A percentile compares a stretch with the other conserved stretches of the same genome.
phyloP scores from a whole-genome alignment of 2,888 invertebrate species.

The Urechis unicinctus region DNA sequence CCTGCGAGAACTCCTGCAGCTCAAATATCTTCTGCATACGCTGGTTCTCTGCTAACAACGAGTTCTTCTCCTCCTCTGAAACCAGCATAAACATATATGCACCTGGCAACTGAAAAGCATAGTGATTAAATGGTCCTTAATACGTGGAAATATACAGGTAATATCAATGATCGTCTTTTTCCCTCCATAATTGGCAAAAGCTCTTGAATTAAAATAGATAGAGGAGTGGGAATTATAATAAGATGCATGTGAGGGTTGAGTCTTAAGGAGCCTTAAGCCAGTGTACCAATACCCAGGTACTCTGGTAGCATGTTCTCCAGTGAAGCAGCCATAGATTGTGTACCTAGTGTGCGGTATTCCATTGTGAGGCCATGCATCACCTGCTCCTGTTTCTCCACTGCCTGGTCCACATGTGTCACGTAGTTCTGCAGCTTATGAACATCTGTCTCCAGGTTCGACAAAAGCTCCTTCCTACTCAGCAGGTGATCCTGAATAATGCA shows the following conservation, averaged over 20 bases:
- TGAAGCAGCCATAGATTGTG: too few relatives aligned
- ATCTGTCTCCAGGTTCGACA: not conserved
- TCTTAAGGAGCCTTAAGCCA: too few relatives aligned
- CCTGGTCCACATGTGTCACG: not conserved
- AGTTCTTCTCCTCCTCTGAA: not conserved
- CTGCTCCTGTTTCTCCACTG: not conserved
- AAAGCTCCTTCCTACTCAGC: not conserved
- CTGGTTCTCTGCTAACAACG: not conserved
- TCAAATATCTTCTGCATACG: not conserved
- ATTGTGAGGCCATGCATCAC: too few relatives aligned
- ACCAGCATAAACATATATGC: too few relatives aligned
- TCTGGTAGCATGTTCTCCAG: too few relatives aligned
- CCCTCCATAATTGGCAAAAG: too few relatives aligned
- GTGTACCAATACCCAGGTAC: too few relatives aligned
- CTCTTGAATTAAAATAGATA: not conserved
- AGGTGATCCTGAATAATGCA: not conserved
- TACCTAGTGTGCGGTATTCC: too few relatives aligned
- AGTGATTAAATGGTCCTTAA: too few relatives aligned
- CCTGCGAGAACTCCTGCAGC: not conserved
- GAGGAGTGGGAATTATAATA: not conserved
- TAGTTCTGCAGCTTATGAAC: not conserved
- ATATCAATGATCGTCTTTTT: too few relatives aligned
- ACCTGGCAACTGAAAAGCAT: not conserved
- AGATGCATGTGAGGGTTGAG: too few relatives aligned
- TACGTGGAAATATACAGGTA: too few relatives aligned